Evolutionary conservation across 2,797 vertebrate genomes (phyloP).

Genomic region (Craterocephalus amniculus): DNA sequence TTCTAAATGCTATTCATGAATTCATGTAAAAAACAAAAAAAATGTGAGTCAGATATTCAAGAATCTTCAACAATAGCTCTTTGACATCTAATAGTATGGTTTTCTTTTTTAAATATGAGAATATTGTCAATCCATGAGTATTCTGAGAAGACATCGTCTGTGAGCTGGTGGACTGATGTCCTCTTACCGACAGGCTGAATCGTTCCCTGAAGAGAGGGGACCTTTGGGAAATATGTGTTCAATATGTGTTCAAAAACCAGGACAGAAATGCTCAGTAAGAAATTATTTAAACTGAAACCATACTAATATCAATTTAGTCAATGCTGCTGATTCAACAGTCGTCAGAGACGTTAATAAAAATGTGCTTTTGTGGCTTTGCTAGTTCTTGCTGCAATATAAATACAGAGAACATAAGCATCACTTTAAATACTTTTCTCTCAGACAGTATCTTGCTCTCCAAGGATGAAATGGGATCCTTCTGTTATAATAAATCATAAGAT

Average conservation of each 20-base stretch:
- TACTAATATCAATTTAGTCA: constrained; percentile 29
- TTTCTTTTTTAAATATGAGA: neutral
- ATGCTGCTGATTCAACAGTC: constrained; percentile 32
- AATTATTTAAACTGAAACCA: constrained; percentile 39
- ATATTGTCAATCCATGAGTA: neutral
- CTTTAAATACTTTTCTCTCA: neutral
- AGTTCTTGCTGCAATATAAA: constrained; percentile 3
- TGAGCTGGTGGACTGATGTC: too few relatives aligned
- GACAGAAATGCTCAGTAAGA: constrained; percentile 7
- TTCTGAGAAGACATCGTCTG: neutral
- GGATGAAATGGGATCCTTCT: neutral
- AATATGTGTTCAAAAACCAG: constrained; percentile 1
- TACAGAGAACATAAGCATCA: neutral
- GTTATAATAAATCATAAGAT: neutral
- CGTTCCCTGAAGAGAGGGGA: neutral
- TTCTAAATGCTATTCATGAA: neutral
- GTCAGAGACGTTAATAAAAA: constrained; percentile 11
- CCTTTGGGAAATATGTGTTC: too few relatives aligned
- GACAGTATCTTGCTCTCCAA: neutral
- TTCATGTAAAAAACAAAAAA: neutral
- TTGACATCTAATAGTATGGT: neutral
- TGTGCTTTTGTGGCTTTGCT: neutral
- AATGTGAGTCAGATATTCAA: too few relatives aligned
- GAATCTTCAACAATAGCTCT: too few relatives aligned
- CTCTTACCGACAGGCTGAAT: too few relatives aligned